A percentile compares a stretch with the other conserved stretches of the same genome.
phyloP scores from a whole-genome alignment of 2,888 invertebrate species.

The Yponomeuta malinellus region DNA sequence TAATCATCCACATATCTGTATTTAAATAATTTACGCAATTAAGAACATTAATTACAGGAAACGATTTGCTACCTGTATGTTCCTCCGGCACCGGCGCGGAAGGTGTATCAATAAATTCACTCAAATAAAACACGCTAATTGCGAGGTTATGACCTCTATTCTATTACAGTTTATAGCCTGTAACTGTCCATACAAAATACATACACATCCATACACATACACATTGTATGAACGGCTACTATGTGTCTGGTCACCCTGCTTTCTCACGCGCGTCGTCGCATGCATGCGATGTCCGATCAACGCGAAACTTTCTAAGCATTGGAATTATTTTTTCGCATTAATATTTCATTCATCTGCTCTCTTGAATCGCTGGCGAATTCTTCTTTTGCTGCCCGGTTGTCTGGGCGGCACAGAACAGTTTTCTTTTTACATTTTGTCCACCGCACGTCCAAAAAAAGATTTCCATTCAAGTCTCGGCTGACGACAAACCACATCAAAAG shows the following conservation, averaged over 20 bases:
- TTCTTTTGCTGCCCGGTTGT: constrained; percentile 13
- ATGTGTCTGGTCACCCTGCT: constrained; percentile 46
- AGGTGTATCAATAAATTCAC: too few relatives aligned
- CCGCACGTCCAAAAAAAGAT: constrained; percentile 1
- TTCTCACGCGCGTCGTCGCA: constrained; percentile 61
- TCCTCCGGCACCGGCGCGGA: background rate
- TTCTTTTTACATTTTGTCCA: too few relatives aligned
- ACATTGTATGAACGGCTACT: background rate
- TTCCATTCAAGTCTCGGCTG: background rate
- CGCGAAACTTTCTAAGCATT: constrained; percentile 71
- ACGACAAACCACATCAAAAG: background rate
- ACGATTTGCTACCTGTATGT: background rate
- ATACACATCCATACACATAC: background rate
- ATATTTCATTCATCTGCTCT: constrained; percentile 69
- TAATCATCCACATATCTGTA: too few relatives aligned
- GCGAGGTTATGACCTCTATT: too few relatives aligned
- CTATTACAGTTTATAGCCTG: background rate
- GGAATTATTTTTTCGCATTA: constrained; percentile 71
- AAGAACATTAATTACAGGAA: background rate
- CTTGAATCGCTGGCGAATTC: constrained; percentile 42
- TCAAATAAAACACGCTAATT: too few relatives aligned
- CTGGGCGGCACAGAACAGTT: background rate
- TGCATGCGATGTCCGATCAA: constrained; percentile 68
- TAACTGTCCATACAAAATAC: background rate
- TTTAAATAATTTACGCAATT: background rate